Base-by-base conservation (phyloP, 2,113 vertebrate species). In the Nycticryphes semicollaris region DNA sequence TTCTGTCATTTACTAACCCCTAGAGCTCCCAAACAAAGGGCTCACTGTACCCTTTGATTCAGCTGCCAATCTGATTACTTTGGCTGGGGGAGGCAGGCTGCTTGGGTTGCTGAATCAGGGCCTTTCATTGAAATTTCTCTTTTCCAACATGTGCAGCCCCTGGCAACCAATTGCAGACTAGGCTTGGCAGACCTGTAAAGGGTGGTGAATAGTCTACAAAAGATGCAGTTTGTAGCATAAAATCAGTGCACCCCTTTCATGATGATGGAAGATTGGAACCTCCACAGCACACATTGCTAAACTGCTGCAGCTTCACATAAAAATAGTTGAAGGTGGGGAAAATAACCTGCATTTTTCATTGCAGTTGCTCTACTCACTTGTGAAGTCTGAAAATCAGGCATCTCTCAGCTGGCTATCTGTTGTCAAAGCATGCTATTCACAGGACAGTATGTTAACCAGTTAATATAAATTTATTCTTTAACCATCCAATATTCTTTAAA, bases 21-120 rank as follows among this genome's bases (percentile, higher is more conserved):
- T 95, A 85, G 92, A 93, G 89, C 50, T 75, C 74, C 56, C 91
- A 97, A 95, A 98, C 98, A 98, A 98, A 98, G 97, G 95, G 72
- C 57, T 94, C 90, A 98, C 94, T 98, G 97, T 98, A 94, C 63
- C 82, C 62, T 96, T 97, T 97, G 94, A 96, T 96, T 97, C 96
- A 96, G 96, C 93, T 97, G 97, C 97, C 97, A 98, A 98, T 98
- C 97, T 98, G 97, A 98, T 98, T 98, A 98, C 97, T 97, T 98
- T 98, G 97, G 97, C 98, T 97, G 91, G 89, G 89, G 94, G 83
- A 94, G 93, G 93, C 93, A 89, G 80, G 84, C 94, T 96, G 90
- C 96, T 97, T 87, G 67, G 63, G 70, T 78, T 97, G 93, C 97
- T 98, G 98, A 98, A 98, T 98, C 97, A 94, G 93, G 81, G 92